Base-by-base conservation (phyloP, 1,140 invertebrate genomes). In the Bactericera cockerelli region DNA sequence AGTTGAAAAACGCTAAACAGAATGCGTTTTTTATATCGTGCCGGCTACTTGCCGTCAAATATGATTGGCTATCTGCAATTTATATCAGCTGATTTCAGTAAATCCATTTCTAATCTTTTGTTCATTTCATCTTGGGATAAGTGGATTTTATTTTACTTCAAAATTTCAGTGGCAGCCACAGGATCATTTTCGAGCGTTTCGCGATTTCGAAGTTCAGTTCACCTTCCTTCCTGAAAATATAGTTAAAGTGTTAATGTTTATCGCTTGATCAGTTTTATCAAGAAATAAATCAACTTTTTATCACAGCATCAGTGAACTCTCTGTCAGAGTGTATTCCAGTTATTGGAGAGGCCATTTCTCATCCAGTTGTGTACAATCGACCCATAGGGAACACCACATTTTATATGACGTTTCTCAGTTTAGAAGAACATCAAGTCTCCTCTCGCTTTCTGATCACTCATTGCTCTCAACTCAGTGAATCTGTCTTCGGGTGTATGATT, bases 401-500 rank as follows among this genome's bases (percentile, higher is more conserved):
- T 49, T 49, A 49, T 49, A 49, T 49, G 42, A 63, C 63, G 64
- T 63, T 64, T 65, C 64, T 65, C 62, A 67, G 63, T 67, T 65
- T 64, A 62, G 62, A 66, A 58, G 63, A 59, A 62, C 64, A 59
- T 58, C 63, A 66, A 65, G 67, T 67, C 65, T 66, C 67, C 42
- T 49, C 4, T 49, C 22, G 8, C 42, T 49, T 10, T 49, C 19
- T 49, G 42, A n/a, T 19, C 4, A 49, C 22, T 4, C 42, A 49
- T 16, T 6, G n/a, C n/a, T 49, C 42, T 10, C 42, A 49, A 67
- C 63, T 65, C 58, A 62, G 61, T 68, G 67, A 66, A 65, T 63
- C 64, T 63, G 64, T 63, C 62, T 60, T 62, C 62, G 64, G 65
- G 67, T 68, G 67, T 66, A 68, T 68, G 67, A 67, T 59, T 68